phyloP scores from a whole-genome alignment of 1,140 invertebrate genomes.

The Hyphantria cunea region DNA sequence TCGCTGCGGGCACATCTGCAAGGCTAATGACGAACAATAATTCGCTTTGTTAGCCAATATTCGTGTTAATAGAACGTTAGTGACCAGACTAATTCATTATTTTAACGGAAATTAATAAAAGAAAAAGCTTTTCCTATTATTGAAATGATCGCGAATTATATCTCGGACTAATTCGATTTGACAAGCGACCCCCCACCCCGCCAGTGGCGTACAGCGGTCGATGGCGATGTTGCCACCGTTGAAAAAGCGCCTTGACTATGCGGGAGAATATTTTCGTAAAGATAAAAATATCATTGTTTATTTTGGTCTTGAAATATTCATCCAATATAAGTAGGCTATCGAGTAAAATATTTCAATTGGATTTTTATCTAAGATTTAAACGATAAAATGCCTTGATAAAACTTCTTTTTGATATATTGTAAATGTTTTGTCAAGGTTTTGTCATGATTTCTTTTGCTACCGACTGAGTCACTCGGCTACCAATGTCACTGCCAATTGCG shows the following conservation, averaged over 20 bases:
- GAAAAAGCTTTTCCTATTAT: conserved; percentile 60
- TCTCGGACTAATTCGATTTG: conserved; percentile 68
- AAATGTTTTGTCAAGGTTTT: not conserved
- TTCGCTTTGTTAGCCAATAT: conserved; percentile 1
- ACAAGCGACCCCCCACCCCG: conserved; percentile 58
- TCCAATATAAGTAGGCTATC: not conserved
- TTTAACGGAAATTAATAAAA: conserved; percentile 57
- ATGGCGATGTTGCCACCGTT: conserved; percentile 57
- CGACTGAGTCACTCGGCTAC: too few relatives aligned
- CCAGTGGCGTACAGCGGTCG: conserved; percentile 56
- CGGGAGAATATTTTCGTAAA: conserved; percentile 29
- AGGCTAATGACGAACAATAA: conserved; percentile 18
- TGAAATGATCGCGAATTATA: conserved; percentile 62
- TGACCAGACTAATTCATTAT: conserved; percentile 40
- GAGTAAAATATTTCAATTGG: not conserved
- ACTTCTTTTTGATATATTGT: not conserved
- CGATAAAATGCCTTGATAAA: not conserved
- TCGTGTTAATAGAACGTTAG: conserved; percentile 44
- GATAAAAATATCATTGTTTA: conserved; percentile 15
- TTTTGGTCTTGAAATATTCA: conserved; percentile 8
- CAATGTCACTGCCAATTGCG: too few relatives aligned
- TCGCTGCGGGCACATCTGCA: conserved; percentile 29
- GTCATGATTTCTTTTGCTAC: not conserved
- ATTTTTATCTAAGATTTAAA: not conserved
- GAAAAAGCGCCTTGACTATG: conserved; percentile 19